These are phyloP conservation scores for Syrmaticus mikado DNA, from an alignment of 2,113 vertebrate genomes.

Conservation along the genomic window DNA sequence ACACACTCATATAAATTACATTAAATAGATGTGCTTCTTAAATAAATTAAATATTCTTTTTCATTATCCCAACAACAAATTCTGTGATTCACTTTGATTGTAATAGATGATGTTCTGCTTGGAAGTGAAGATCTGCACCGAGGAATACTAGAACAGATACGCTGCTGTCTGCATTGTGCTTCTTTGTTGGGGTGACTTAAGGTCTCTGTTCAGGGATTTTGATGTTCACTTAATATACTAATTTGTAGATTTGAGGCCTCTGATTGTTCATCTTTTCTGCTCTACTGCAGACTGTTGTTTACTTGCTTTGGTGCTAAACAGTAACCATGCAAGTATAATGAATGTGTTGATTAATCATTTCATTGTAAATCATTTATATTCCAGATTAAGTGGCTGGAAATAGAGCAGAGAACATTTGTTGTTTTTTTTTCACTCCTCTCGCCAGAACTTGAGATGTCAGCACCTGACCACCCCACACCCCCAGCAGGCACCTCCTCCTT, in stretches of 20 bases:
- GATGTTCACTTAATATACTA: constrained; percentile 25
- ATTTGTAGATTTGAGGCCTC: constrained; percentile 20
- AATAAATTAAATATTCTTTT: not conserved
- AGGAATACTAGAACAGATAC: constrained; percentile 34
- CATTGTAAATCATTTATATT: constrained; percentile 26
- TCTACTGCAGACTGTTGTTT: constrained; percentile 39
- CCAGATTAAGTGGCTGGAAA: not conserved
- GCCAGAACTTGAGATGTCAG: not conserved
- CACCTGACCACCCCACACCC: not conserved
- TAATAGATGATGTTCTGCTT: not conserved
- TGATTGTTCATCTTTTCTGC: constrained; percentile 38
- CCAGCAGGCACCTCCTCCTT: fast-evolving
- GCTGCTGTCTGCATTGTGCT: not conserved
- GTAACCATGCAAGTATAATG: constrained; percentile 28
- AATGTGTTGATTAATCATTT: constrained; percentile 59
- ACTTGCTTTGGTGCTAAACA: constrained; percentile 31
- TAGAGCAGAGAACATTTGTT: not conserved
- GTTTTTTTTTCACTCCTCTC: not conserved
- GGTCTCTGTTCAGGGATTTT: not conserved
- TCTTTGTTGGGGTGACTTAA: constrained; percentile 27
- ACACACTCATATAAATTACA: not conserved
- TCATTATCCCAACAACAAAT: not conserved
- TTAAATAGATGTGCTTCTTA: not conserved
- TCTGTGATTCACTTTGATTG: not conserved
- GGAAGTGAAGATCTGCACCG: not conserved